Evolutionary conservation across 2,113 vertebrate genomes (phyloP).

Genomic region (Engystomops pustulosus): DNA sequence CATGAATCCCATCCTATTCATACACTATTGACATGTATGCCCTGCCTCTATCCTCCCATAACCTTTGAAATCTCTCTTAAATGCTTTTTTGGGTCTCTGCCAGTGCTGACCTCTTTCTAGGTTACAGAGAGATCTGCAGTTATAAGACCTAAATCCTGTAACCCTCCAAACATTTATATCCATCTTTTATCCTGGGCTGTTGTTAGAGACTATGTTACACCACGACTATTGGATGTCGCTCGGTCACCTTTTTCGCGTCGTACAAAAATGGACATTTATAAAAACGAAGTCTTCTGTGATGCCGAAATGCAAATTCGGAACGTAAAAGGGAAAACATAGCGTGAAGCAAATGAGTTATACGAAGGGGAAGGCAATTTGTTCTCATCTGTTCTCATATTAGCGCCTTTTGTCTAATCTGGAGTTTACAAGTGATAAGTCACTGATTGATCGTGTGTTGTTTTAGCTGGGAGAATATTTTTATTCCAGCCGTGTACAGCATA

Average conservation of each 20-base stretch:
- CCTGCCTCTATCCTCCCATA: not conserved
- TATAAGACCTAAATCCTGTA: not conserved
- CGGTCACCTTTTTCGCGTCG: not conserved
- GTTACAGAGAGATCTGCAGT: slow-evolving; percentile 24
- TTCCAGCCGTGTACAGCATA: not conserved
- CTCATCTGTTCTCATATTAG: slow-evolving; percentile 3
- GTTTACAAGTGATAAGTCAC: not conserved
- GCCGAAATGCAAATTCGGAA: not conserved
- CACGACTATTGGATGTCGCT: not conserved
- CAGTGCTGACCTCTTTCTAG: slow-evolving; percentile 17
- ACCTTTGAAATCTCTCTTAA: not conserved
- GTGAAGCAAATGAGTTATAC: not conserved
- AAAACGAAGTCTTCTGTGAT: no score
- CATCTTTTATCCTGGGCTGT: no score
- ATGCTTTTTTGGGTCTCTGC: slow-evolving; percentile 33
- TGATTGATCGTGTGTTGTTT: not conserved
- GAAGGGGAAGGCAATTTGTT: not conserved
- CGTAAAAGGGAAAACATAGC: not conserved
- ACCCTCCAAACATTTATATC: not conserved
- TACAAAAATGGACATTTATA: not conserved
- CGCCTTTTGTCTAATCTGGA: not conserved
- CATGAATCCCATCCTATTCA: not conserved
- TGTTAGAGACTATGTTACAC: not conserved
- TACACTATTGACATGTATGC: not conserved
- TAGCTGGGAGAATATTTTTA: not conserved